Evolutionary conservation across 2,113 vertebrate species (phyloP).

Genomic region (Podarcis cretensis): DNA sequence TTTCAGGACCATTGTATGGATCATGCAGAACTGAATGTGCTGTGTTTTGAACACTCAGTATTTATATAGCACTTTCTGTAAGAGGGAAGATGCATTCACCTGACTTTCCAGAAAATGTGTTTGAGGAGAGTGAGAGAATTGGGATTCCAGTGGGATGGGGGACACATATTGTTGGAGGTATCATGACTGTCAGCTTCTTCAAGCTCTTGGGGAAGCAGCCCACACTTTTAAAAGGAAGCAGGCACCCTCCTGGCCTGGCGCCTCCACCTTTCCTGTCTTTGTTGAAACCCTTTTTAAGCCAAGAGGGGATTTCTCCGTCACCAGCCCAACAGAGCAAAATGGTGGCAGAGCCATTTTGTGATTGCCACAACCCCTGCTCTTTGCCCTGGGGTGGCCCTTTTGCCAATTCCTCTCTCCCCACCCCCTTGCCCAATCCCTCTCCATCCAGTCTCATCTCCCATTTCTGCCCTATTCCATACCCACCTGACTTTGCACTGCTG

Average conservation of each 20-base stretch:
- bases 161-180: neutral
- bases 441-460: neutral
- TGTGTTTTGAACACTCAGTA: neutral
- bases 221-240: neutral
- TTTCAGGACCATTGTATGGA: neutral
- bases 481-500: neutral
- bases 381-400: neutral
- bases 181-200: neutral
- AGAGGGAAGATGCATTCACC: neutral
- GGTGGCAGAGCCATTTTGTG: neutral
- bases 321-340: slow-evolving; percentile 4
- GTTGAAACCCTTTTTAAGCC: too few species aligned
- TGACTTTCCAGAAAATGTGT: neutral
- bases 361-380: neutral
- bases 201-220: too few species aligned
- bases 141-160: neutral
- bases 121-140: neutral
- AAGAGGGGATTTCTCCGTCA: too few species aligned
- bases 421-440: fast-evolving
- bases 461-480: neutral
- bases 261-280: too few species aligned
- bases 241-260: neutral
- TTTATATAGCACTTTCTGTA: neutral
- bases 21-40: neutral
- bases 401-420: neutral